Conservation (phyloP, 2,797 vertebrate genomes). For the Poeciliopsis gracilis region DNA sequence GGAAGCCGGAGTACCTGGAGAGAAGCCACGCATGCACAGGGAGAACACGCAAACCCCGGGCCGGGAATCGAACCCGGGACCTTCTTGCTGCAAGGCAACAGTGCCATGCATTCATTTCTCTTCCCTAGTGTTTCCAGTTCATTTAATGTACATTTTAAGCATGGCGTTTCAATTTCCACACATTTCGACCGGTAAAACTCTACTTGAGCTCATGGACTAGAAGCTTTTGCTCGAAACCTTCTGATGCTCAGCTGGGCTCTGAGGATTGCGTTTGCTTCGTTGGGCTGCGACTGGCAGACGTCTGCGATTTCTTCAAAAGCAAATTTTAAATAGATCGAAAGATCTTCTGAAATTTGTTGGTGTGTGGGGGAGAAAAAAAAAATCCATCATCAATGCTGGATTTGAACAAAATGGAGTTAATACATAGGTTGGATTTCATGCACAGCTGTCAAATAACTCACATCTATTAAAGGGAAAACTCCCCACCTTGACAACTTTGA, state of each 20-base stretch:
- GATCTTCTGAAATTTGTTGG: neutral
- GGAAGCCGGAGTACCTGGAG: too few species aligned
- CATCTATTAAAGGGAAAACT: neutral
- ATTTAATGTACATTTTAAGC: too few species aligned
- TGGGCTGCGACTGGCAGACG: neutral
- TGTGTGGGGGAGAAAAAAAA: neutral
- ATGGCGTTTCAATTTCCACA: too few species aligned
- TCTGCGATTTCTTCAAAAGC: neutral
- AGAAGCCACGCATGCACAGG: too few species aligned
- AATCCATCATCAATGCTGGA: neutral
- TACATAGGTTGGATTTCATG: neutral
- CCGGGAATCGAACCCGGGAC: too few species aligned
- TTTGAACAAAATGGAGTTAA: neutral
- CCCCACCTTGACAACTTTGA: neutral
- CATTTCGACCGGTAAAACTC: too few species aligned
- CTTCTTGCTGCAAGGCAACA: too few species aligned
- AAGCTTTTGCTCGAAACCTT: neutral
- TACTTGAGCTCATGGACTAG: neutral
- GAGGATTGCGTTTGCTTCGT: neutral
- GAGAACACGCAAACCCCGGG: too few species aligned
- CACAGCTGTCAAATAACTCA: neutral
- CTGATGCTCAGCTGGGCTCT: neutral
- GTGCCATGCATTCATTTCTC: too few species aligned
- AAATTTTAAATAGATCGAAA: neutral
- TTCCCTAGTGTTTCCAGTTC: too few species aligned